Evolutionary conservation across 2,888 invertebrate species (phyloP), one percentile per base, ranked within the genome.

Genomic region (Xanthorhoe designata): DNA sequence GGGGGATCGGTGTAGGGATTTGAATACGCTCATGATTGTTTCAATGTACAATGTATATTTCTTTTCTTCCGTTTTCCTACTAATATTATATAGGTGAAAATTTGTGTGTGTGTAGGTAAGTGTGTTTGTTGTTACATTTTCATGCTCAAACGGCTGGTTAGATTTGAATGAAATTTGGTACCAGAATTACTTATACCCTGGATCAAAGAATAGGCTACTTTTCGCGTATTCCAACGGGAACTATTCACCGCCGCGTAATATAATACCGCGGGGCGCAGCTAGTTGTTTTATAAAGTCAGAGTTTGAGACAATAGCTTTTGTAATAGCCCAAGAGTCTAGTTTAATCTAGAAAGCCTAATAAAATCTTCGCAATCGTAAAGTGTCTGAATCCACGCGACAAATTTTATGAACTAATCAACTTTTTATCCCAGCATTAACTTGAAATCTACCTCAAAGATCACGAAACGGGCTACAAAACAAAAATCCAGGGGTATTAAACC

Each of bases 401-500:
- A 32, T 51, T 62, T 66, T 58, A 42, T 45, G 49, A 55, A 38
- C 51, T 57, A 67, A 64, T 67, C 67, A 60, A 51, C 35, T 49
- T 49, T 58, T 51, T 51, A 61, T 56, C 32, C n/a, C 38, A 10
- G 32, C 32, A 38, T 57, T 51, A 58, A 24, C 54, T 59, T 55
- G 51, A 61, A 62, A 63, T 54, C 56, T 18, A 47, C 51, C 55
- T 58, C 58, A 29, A 59, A 51, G 64, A 64, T 64, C 62, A 52
- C 62, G 60, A 68, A 76, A 75, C 71, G 74, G 69, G 69, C 66
- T 53, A 76, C 81, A 80, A 83, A 84, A 85, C 83, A 86, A 87
- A 88, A 88, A 87, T 85, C 85, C 86, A 78, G 82, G 78, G 85
- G 88, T 84, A 85, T 85, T 88, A 89, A 86, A 84, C 84, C 74